A percentile compares a stretch with the other conserved stretches of the same genome.
These are phyloP conservation scores for Cherax quadricarinatus DNA, from an alignment of 1,140 invertebrate species.

Conservation along the genomic window DNA sequence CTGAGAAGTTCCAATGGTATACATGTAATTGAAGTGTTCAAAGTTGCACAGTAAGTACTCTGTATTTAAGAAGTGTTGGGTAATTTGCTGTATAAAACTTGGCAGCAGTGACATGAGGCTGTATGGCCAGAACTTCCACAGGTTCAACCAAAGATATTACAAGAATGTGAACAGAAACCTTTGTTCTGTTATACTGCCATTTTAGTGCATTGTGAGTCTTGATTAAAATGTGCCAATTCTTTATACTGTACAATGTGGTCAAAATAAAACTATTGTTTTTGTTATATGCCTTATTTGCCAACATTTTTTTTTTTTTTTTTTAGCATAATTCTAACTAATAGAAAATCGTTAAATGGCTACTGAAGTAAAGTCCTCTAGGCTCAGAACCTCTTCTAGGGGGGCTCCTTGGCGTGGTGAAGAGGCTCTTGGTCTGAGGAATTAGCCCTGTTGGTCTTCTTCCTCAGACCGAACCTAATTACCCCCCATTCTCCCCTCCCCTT, in stretches of 20 bases:
- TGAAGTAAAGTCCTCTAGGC: background rate
- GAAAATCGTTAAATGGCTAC: background rate
- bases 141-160: constrained; percentile 39
- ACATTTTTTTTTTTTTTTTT: background rate
- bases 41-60: background rate
- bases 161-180: constrained; percentile 5
- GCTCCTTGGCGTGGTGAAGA: too few species aligned
- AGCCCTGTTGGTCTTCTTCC: too few species aligned
- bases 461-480: too few species aligned
- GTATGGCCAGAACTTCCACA: background rate
- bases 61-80: background rate
- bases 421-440: too few species aligned
- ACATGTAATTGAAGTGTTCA: too few species aligned
- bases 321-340: background rate
- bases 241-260: constrained; percentile 20
- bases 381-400: too few species aligned
- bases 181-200: constrained; percentile 4
- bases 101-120: background rate
- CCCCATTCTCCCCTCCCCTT: too few species aligned
- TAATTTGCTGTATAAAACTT: background rate
- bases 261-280: background rate
- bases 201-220: constrained; percentile 22
- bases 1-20: too few species aligned
- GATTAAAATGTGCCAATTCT: constrained; percentile 27
- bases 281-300: background rate